Base-by-base conservation (phyloP, 2,113 vertebrate species). In the Notiomystis cincta region DNA sequence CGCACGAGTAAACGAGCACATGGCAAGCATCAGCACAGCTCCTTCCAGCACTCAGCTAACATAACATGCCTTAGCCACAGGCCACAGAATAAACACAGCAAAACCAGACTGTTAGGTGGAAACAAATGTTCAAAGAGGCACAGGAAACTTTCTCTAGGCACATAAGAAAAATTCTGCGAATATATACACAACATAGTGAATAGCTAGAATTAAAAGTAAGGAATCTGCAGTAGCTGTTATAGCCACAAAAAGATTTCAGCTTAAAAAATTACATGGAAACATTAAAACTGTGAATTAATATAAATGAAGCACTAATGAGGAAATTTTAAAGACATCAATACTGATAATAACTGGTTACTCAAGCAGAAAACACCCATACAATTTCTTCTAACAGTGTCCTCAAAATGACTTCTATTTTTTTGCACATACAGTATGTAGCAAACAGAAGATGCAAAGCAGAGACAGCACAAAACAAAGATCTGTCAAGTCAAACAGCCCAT, bases 41-140 rank as follows among this genome's bases (percentile, higher is more conserved):
- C 53, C 75, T 91, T 87, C 72, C 82, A 94, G 76, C 38, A 58
- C 61, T 89, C 64, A 92, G 70, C 71, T 93, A 96, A 89, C 92
- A 94, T 73, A 95, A 79, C 57, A 85, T 87, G 60, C 73, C 90
- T 87, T 82, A 96, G 87, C 95, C 93, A 95, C 64, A 95, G 88
- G 93, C 82, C 73, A 87, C 76, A 94, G 62, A 93, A 84, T 73
- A 97, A 97, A 97, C 69, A 97, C 71, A 90, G 80, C 64, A 92
- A 96, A 96, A 82, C 45, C 75, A 93, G 77, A 82, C 64, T 30
- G 11, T 87, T 88, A 88, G 90, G 93, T 89, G 82, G 90, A 97
- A 97, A 97, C 81, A 96, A 97, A 95, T 16, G 27, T 61, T 93
- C 72, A 89, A 90, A 94, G 44, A 95, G 51, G 75, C 45, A 84